Percentiles rank a stretch among this genome's conserved stretches.
These are phyloP conservation scores for Matsumyia berberina DNA, from an alignment of 2,888 invertebrate species.

Conservation along the genomic window DNA sequence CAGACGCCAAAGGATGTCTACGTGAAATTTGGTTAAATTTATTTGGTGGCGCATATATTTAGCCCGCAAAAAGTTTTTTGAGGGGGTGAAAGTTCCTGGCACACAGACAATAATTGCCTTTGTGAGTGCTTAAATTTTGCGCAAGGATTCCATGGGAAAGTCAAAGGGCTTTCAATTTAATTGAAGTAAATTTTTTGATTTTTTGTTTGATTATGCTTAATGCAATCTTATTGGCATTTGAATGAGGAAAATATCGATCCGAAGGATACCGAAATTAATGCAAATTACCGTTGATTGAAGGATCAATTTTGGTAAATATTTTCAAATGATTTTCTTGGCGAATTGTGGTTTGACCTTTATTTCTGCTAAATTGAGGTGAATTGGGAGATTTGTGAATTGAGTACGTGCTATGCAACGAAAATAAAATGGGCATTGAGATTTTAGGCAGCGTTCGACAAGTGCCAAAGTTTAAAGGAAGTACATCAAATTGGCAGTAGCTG, in stretches of 20 bases:
- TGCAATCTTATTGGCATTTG: slow-evolving; percentile 56
- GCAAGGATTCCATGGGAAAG: slow-evolving; percentile 33
- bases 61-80: slow-evolving; percentile 41
- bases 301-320: slow-evolving; percentile 32
- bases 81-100: slow-evolving; percentile 11
- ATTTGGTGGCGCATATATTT: slow-evolving; percentile 67
- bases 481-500: too few species aligned
- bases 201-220: slow-evolving; percentile 43
- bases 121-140: slow-evolving; percentile 50
- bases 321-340: too few species aligned
- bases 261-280: slow-evolving; percentile 35
- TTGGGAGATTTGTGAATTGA: too few species aligned
- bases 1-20: slow-evolving; percentile 49
- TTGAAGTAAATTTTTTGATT: slow-evolving; percentile 66
- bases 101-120: slow-evolving; percentile 62
- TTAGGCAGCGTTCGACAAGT: too few species aligned
- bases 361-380: too few species aligned
- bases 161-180: slow-evolving; percentile 74
- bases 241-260: slow-evolving; percentile 47
- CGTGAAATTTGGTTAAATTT: slow-evolving; percentile 74
- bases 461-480: too few species aligned
- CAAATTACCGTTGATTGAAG: slow-evolving; percentile 60
- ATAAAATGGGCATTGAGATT: too few species aligned
- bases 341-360: too few species aligned
- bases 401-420: too few species aligned